Conservation (phyloP, 2,113 vertebrate species). For the Hyperopisus bebe region DNA sequence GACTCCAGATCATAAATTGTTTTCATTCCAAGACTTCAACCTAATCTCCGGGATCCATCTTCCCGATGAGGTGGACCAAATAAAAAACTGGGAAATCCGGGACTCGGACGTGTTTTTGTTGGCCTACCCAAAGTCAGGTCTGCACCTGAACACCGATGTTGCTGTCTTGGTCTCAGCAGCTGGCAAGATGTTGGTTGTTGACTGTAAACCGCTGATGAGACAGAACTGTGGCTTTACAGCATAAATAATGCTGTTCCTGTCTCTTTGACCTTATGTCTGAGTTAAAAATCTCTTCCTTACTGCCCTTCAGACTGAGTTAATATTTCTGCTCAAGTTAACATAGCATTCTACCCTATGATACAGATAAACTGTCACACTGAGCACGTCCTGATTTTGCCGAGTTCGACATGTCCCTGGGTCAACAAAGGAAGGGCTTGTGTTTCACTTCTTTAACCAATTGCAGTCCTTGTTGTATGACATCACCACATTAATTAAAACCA, state of each 20-base stretch:
- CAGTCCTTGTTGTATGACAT: background rate
- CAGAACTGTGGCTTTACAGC: no score
- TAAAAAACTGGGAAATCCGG: constrained; percentile 40
- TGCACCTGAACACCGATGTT: background rate
- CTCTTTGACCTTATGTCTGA: background rate
- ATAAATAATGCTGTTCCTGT: background rate
- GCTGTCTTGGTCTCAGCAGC: background rate
- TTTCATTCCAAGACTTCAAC: constrained; percentile 36
- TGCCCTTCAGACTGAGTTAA: background rate
- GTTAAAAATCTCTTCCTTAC: background rate
- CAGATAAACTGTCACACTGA: background rate
- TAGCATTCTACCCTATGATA: background rate
- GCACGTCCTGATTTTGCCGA: background rate
- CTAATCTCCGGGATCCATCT: constrained; percentile 43
- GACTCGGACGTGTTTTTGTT: constrained; percentile 47
- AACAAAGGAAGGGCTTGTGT: background rate
- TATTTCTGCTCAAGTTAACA: background rate
- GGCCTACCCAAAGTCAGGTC: constrained; percentile 57
- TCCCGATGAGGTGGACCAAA: constrained; percentile 43
- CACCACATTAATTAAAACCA: background rate
- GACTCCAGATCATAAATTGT: constrained; percentile 15
- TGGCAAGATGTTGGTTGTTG: background rate
- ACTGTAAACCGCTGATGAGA: no score
- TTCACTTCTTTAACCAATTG: background rate
- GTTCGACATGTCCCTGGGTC: background rate